Percentiles rank a stretch among this genome's conserved stretches.
Evolutionary conservation across 2,888 invertebrate species (phyloP).

Genomic region (Cactoblastis cactorum): DNA sequence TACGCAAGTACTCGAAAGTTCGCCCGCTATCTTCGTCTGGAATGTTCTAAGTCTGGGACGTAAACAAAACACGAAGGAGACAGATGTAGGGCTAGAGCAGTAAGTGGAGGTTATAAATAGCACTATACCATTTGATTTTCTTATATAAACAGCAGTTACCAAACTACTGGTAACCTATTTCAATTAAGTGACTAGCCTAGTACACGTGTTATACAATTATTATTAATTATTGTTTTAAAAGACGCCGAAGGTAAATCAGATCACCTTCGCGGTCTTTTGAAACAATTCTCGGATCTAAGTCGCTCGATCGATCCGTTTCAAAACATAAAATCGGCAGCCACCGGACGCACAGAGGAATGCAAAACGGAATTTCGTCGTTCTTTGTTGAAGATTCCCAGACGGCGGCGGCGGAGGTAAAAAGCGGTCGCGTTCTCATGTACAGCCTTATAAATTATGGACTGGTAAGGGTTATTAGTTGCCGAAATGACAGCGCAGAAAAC

Average conservation of each 20-base stretch:
- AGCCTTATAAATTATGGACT: slow-evolving; percentile 68
- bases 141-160: not conserved
- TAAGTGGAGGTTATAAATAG: not conserved
- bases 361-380: slow-evolving; percentile 70
- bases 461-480: slow-evolving; percentile 62
- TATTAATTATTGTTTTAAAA: not conserved
- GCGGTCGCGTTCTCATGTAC: slow-evolving; percentile 64
- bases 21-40: not conserved
- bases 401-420: slow-evolving; percentile 65
- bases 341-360: slow-evolving; percentile 66
- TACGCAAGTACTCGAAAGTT: slow-evolving; percentile 18
- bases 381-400: slow-evolving; percentile 78
- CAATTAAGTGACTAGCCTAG: too few relatives aligned
- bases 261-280: slow-evolving; percentile 28
- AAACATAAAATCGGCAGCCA: slow-evolving; percentile 53
- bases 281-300: slow-evolving; percentile 24
- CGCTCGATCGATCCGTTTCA: slow-evolving; percentile 48
- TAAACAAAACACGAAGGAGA: not conserved
- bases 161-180: too few relatives aligned
- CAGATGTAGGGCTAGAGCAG: not conserved
- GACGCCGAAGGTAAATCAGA: not conserved
- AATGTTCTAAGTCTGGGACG: slow-evolving; percentile 7
- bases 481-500: slow-evolving; percentile 52
- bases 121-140: not conserved
- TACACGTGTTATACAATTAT: too few relatives aligned